phyloP scores from a whole-genome alignment of 1,140 invertebrate species.

The Penaeus indicus region DNA sequence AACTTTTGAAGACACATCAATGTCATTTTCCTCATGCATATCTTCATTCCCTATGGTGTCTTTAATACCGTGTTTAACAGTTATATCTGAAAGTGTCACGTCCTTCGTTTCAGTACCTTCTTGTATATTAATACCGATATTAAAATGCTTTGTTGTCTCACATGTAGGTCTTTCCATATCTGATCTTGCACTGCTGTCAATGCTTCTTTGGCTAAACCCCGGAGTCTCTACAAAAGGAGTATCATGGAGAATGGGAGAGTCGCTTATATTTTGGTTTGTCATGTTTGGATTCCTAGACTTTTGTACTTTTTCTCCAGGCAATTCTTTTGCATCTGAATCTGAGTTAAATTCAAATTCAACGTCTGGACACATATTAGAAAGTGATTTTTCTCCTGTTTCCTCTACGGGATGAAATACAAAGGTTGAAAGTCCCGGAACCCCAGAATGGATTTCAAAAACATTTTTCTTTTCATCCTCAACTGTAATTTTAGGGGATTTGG shows the following conservation, averaged over 20 bases:
- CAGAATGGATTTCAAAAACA: slow-evolving; percentile 53
- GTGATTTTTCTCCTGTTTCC: background rate
- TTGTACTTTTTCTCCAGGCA: background rate
- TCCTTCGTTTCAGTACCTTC: background rate
- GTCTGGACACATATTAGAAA: background rate
- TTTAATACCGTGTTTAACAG: background rate
- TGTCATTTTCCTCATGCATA: too few relatives aligned
- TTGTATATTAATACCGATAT: too few relatives aligned
- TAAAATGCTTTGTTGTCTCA: too few relatives aligned
- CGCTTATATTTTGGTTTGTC: too few relatives aligned
- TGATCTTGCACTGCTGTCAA: too few relatives aligned
- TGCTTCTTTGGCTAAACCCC: too few relatives aligned
- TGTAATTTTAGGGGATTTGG: slow-evolving; percentile 52
- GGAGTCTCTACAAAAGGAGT: too few relatives aligned
- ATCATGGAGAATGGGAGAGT: too few relatives aligned
- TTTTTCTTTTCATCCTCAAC: slow-evolving; percentile 58
- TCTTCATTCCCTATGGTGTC: background rate
- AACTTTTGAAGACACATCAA: too few relatives aligned
- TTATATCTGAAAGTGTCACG: background rate
- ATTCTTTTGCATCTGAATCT: background rate
- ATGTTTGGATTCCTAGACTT: too few relatives aligned
- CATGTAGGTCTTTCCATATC: too few relatives aligned
- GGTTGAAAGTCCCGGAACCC: background rate
- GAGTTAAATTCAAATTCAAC: too few relatives aligned
- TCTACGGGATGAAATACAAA: background rate